Evolutionary conservation across 2,888 invertebrate species (phyloP), one percentile per base, ranked within the genome.

Genomic region (Notodonta dromedarius): DNA sequence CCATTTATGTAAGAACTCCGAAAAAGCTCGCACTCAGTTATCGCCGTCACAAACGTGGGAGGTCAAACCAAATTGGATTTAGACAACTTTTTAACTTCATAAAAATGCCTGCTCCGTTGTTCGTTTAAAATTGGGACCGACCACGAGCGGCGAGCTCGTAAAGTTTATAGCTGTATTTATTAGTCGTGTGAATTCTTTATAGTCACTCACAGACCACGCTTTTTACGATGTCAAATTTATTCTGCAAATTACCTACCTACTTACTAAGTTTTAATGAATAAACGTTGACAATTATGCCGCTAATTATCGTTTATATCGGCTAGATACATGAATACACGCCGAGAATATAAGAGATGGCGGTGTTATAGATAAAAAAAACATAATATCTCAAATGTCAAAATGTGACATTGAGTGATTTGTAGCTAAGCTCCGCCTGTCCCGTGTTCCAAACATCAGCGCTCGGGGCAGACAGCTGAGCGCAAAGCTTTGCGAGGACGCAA

Each of bases 321-420:
- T 65, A 53, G 62, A 58, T 57, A 65, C 42, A 63, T 35, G 65
- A 83, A 79, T 16, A 75, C 76, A 79, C 74, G 78, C 79, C 51
- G 56, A 70, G 83, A 85, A 84, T 82, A 86, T 85, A 86, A 87
- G 89, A 91, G 85, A 91, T 91, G 91, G 86, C 88, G 87, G 88
- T 83, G 88, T 90, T 91, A 91, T 91, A 93, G 91, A 91, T 92
- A 94, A 74, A 35, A 94, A 94, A 93, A 89, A 93, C 89, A 90
- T 94, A 94, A 94, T 94, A 94, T 94, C 94, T 94, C 93, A 93
- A 93, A 92, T 91, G 94, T 94, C 94, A 94, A 94, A 94, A 94
- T 89, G 92, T 94, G 94, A 94, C 94, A 91, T 90, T 94, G 94
- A 94, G 94, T 94, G 94, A 94, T 94, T 94, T 94, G 94, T 94